These are phyloP conservation scores for Spialia ferax DNA, from an alignment of 2,888 invertebrate genomes.

Conservation along the genomic window DNA sequence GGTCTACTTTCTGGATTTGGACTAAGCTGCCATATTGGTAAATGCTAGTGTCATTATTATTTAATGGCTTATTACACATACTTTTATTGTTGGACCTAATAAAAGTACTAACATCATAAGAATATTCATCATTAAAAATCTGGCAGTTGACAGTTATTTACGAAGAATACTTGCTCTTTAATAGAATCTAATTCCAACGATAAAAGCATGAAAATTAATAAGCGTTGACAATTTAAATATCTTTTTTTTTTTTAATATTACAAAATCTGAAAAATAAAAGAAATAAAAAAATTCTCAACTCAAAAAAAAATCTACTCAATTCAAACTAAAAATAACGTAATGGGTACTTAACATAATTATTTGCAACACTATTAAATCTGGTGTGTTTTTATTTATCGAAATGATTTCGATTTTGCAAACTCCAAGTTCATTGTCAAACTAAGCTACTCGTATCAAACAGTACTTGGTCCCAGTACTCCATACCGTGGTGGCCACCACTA, in stretches of 20 bases:
- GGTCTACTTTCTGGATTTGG: slow-evolving; percentile 63
- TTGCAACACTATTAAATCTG: slow-evolving; percentile 25
- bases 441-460: slow-evolving; percentile 40
- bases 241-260: slow-evolving; percentile 56
- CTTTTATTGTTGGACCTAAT: slow-evolving; percentile 64
- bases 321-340: slow-evolving; percentile 25
- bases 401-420: slow-evolving; percentile 35
- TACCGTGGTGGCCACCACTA: slow-evolving; percentile 56
- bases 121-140: too few species aligned
- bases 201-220: slow-evolving; percentile 70
- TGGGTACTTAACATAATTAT: slow-evolving; percentile 29
- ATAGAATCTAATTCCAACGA: slow-evolving; percentile 56
- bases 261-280: slow-evolving; percentile 51
- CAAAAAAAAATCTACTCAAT: slow-evolving; percentile 22
- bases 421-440: slow-evolving; percentile 20
- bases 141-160: too few species aligned
- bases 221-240: slow-evolving; percentile 55
- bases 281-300: slow-evolving; percentile 38
- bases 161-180: too few species aligned
- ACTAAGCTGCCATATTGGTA: slow-evolving; percentile 86
- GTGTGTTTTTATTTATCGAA: slow-evolving; percentile 34
- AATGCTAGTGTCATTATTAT: slow-evolving; percentile 78
- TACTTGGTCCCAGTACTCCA: slow-evolving; percentile 30
- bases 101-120: too few species aligned
- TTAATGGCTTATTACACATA: slow-evolving; percentile 70